phyloP scores from a whole-genome alignment of 2,888 invertebrate species.

The Plusia festucae region DNA sequence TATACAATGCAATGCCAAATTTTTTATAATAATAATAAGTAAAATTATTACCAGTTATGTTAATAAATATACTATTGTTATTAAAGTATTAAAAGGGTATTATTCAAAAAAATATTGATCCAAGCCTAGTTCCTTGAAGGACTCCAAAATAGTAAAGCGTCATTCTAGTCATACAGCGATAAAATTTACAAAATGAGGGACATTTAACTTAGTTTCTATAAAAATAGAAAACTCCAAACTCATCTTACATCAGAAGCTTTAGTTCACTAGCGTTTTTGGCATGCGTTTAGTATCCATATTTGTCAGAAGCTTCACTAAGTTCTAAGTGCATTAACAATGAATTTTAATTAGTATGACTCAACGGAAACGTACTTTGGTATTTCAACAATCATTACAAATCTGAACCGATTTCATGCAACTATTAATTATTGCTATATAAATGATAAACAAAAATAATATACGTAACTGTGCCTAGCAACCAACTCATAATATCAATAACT shows the following conservation, averaged over 20 bases:
- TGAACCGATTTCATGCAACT: no score
- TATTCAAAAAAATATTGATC: not conserved
- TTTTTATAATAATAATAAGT: not conserved
- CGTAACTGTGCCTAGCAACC: no score
- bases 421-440: no score
- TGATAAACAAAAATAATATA: no score
- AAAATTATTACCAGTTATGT: not conserved
- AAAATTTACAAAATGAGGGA: not conserved
- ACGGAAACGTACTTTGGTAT: no score
- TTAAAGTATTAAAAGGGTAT: not conserved
- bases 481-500: no score
- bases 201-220: no score
- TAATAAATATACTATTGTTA: not conserved
- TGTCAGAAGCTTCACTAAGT: not conserved
- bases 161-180: not conserved
- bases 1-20: slow-evolving; percentile 4
- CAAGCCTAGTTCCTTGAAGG: not conserved
- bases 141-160: not conserved
- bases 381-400: no score
- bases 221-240: not conserved
- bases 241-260: not conserved
- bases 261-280: not conserved
- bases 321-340: not conserved
- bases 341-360: not conserved
- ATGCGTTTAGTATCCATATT: not conserved